These are phyloP conservation scores for Anoplolepis gracilipes DNA, from an alignment of 1,140 invertebrate species.

Conservation along the genomic window DNA sequence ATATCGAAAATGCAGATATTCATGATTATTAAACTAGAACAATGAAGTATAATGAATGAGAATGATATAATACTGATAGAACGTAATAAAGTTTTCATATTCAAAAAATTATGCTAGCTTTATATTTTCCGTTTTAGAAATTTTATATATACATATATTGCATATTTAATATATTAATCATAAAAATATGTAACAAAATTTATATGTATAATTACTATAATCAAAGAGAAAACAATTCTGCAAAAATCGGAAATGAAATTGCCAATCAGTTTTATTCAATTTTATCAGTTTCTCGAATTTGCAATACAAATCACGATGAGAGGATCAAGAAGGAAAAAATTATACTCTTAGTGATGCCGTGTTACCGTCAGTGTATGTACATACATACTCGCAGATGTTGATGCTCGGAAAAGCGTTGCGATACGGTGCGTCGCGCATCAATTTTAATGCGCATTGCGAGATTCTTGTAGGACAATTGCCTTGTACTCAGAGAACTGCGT, in stretches of 20 bases:
- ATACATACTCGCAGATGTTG: neutral
- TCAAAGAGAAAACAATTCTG: neutral
- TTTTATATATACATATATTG: neutral
- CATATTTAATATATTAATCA: neutral
- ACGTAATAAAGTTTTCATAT: conserved; percentile 6
- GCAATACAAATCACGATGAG: neutral
- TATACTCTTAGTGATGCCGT: neutral
- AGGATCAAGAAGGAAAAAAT: neutral
- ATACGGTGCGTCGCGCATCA: neutral
- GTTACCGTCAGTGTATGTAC: neutral
- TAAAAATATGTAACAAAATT: neutral
- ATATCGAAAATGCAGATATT: neutral
- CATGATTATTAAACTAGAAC: neutral
- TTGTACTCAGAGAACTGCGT: conserved; percentile 1
- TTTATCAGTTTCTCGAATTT: neutral
- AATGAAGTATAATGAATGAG: neutral
- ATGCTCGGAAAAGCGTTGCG: conserved; percentile 47
- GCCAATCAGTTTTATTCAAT: neutral
- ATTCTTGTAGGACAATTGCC: neutral
- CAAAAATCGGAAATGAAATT: neutral
- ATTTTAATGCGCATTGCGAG: conserved; percentile 19
- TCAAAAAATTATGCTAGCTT: neutral
- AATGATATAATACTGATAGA: neutral
- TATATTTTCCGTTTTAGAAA: neutral
- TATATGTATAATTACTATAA: neutral